Base-by-base conservation (phyloP, 2,797 vertebrate species). In the Kryptopterus vitreolus region DNA sequence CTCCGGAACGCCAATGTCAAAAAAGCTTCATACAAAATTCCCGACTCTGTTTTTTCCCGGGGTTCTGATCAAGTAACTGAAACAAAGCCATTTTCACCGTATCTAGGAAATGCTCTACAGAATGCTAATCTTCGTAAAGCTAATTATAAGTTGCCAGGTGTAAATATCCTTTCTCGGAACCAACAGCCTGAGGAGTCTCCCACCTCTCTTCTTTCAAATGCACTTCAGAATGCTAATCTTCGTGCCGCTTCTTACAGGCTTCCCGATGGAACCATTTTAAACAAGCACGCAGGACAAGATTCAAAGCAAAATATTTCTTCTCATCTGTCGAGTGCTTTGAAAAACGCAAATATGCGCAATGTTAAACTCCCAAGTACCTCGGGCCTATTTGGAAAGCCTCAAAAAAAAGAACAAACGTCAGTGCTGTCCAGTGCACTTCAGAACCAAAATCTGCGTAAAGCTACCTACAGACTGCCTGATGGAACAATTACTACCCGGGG, bases 231-330 rank as follows among this genome's bases (percentile, higher is more conserved):
- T 84, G 81, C 88, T 77, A 90, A 88, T 75, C 70, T 93, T 70
- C 86, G 88, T 22, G 90, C 86, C 16, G 83, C 91, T 85, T 91
- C 92, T 55, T 92, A 92, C 84, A 90, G 91, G 76, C 91, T 93
- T 61, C 92, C 92, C 29, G 88, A 89, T 57, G 92, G 88, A 85
- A 92, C 93, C 22, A 55, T 94, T 61, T 89, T 92, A 88, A 87
- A 88, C 16, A 87, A 91, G 85, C 52, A 83, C 15, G 77, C 90
- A 86, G 82, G 81, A 78, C 76, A 87, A 18, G 57, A 87, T 46
- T 71, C 90, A 82, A 71, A 82, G 24, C 61, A 87, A 80, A 74
- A 78, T 33, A 85, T 90, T 1, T 83, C 85, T 68, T 91, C 92
- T 76, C 81, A 86, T 46, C 89, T 94, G 66, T 92, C 92, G 81